Evolutionary conservation across 1,140 invertebrate genomes (phyloP).

Genomic region (Sitobion miscanthi): DNA sequence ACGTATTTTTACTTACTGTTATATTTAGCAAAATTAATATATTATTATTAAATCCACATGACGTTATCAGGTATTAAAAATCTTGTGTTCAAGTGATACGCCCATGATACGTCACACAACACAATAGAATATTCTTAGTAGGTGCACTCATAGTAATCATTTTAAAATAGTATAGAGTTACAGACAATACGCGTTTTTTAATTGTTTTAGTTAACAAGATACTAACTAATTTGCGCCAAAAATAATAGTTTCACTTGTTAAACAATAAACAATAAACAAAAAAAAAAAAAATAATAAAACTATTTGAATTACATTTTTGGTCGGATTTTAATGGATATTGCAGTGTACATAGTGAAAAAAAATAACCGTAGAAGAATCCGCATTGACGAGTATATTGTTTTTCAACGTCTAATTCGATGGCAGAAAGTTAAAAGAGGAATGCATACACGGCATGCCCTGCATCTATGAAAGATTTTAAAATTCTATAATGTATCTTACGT

Average conservation of each 20-base stretch:
- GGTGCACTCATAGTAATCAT: neutral
- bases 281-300: neutral
- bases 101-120: neutral
- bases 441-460: neutral
- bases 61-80: neutral
- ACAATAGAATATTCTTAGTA: neutral
- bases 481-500: neutral
- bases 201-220: neutral
- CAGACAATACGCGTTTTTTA: neutral
- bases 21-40: neutral
- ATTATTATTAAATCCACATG: neutral
- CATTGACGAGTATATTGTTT: neutral
- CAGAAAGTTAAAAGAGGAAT: neutral
- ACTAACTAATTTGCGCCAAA: neutral
- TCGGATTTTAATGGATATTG: neutral
- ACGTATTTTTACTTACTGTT: conserved; percentile 4
- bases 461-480: neutral
- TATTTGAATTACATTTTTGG: neutral
- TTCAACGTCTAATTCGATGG: neutral
- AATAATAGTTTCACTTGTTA: neutral
- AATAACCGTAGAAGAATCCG: neutral
- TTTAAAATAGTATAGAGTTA: neutral
- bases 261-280: neutral
- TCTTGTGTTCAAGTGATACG: neutral
- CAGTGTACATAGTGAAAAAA: neutral